Base-by-base conservation (phyloP, 37 sponge, comb jelly and placozoan genomes). In the Haliclona indistincta region DNA sequence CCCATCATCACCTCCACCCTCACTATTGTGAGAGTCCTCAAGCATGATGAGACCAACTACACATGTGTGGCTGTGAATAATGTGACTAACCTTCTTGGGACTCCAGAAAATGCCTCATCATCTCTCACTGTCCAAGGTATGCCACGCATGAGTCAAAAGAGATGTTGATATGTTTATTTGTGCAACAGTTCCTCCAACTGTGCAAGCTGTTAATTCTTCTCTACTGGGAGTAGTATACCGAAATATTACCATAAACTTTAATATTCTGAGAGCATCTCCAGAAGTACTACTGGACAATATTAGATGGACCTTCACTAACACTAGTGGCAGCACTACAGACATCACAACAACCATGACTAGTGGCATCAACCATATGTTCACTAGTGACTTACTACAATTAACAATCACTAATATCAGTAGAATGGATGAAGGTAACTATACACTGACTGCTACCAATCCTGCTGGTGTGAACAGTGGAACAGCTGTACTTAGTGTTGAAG, bases 141-240 rank as follows among this genome's bases (percentile, higher is more conserved):
- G 51, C 15, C 15, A 47, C 15, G 10, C 13, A 47, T 17, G 15
- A 17, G 10, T 17, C 13, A 17, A 47, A 15, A 47, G 51, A 47
- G 15, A 17, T 17, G 15, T 47, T 15, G 15, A 17, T 47, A 47
- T 17, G 51, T 47, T 47, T 17, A 47, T 47, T 47, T 47, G 10
- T n/a, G 6, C n/a, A 7, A 58, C 25, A 58, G 60, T 58, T 20
- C 60, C 60, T 58, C 60, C 60, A 25, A 58, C 60, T 58, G 60
- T 58, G 11, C 26, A 25, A 58, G 7, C 23, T 58, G 60, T 25
- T 25, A n/a, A 8, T 7, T 25, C 60, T n/a, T n/a, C 60, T 7
- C 6, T n/a, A 25, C 60, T 58, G 7, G 60, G 60, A 25, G 60
- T 58, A 58, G 60, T 58, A 26, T 6, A 58, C n/a, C 6, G 60